Evolutionary conservation across 2,113 vertebrate genomes (phyloP).

Genomic region (Rhegmatorhina hoffmannsi): DNA sequence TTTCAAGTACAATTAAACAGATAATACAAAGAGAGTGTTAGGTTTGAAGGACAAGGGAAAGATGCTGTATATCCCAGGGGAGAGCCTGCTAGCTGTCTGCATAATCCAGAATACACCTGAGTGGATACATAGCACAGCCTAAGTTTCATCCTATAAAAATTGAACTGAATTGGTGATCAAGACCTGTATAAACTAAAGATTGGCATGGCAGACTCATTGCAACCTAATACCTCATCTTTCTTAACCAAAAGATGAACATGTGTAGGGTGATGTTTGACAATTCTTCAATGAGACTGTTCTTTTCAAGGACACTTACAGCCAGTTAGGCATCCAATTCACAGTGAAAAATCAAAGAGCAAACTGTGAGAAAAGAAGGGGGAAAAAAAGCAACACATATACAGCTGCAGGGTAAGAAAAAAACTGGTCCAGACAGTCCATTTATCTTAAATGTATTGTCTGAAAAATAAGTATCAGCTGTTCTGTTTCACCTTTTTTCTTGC

Average conservation of each 20-base stretch:
- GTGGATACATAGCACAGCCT: background rate
- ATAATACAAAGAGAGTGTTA: background rate
- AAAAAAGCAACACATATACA: background rate
- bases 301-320: background rate
- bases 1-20: background rate
- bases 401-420: background rate
- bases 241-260: background rate
- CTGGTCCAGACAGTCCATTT: background rate
- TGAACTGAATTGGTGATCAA: background rate
- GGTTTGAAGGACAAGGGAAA: background rate
- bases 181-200: background rate
- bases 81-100: background rate
- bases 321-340: background rate
- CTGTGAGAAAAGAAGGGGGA: background rate
- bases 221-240: background rate
- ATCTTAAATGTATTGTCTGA: background rate
- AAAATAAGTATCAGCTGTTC: background rate
- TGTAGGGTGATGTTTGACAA: background rate
- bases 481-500: background rate
- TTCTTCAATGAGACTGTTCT: background rate
- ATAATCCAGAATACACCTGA: background rate
- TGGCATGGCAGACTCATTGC: background rate
- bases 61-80: background rate
- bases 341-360: background rate
- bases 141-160: background rate